Base-by-base conservation (phyloP, 2,113 vertebrate species). In the Neofelis nebulosa region DNA sequence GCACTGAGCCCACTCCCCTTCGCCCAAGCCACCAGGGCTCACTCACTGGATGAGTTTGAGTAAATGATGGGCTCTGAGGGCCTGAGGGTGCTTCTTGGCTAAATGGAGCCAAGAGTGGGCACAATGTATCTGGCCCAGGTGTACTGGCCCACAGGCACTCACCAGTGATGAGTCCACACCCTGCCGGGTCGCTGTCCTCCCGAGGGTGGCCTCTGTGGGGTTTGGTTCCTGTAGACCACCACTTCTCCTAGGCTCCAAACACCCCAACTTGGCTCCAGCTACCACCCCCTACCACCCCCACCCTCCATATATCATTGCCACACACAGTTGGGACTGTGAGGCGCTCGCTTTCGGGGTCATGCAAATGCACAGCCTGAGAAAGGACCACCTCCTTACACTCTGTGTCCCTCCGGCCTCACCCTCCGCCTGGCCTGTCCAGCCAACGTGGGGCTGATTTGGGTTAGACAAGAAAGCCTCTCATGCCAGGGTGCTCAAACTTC, bases 281-380 rank as follows among this genome's bases (percentile, higher is more conserved):
- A 12, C 41, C 41, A 48, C 29, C 31, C 36, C 33, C 29, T 69
- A 41, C 41, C 2, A 33, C 38, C 41, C 19, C 79, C 48, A 14
- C 48, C 23, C 31, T 63, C 52, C 33, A 11, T 7, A 14, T 48
- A 36, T 27, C 23, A 23, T 65, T 16, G 0, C n/a, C 15, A 25
- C 48, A 1, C 31, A 31, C 68, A 31, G 45, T 63, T 0, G 2
- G 16, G 38, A 31, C 55, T 23, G 15, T 8, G n/a, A 78, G 29
- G 23, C 0, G 1, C 80, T 48, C 0, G 0, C 48, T 23, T 4
- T 73, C 29, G 48, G 79, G 9, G 21, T 7, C 45, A 0, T 27
- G 14, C 15, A 52, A 9, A 18, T 23, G 10, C 12, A 14, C 13
- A 25, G 69, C 21, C n/a, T 50, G 11, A 21, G 18, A 31, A n/a